A percentile compares a stretch with the other conserved stretches of the same genome.
These are phyloP conservation scores for Larimichthys crocea DNA, from an alignment of 2,113 vertebrate genomes.

Conservation along the genomic window DNA sequence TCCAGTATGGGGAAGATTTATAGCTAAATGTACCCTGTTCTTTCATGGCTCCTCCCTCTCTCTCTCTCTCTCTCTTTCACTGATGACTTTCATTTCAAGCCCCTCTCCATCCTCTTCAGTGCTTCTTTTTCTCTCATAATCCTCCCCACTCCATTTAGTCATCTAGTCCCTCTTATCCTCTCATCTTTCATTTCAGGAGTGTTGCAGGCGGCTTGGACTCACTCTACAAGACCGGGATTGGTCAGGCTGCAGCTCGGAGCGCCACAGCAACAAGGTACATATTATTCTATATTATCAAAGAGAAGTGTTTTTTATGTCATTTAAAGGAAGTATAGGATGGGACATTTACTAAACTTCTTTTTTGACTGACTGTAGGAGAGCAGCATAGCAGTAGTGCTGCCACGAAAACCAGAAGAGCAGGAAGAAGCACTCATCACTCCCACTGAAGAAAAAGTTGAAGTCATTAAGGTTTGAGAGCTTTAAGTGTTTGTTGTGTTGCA, in stretches of 20 bases:
- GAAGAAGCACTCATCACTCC: slow-evolving; percentile 14
- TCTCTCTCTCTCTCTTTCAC: slow-evolving; percentile 33
- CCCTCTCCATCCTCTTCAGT: slow-evolving; percentile 26
- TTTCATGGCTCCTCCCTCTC: slow-evolving; percentile 33
- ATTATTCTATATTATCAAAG: background rate
- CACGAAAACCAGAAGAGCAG: slow-evolving; percentile 48
- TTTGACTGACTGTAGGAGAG: slow-evolving; percentile 51
- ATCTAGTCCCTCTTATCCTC: slow-evolving; percentile 17
- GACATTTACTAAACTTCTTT: background rate
- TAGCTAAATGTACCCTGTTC: background rate
- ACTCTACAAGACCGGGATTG: slow-evolving; percentile 77
- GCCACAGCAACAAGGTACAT: slow-evolving; percentile 78
- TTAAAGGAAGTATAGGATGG: background rate
- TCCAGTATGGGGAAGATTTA: slow-evolving; percentile 46
- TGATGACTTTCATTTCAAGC: slow-evolving; percentile 36
- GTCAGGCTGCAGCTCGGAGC: slow-evolving; percentile 65
- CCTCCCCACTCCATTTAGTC: slow-evolving; percentile 19
- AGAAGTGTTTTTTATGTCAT: background rate
- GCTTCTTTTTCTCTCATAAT: slow-evolving; percentile 13
- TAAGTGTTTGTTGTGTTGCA: background rate
- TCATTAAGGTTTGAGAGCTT: slow-evolving; percentile 74
- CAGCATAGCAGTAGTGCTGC: slow-evolving; percentile 44
- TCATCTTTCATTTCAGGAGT: slow-evolving; percentile 77
- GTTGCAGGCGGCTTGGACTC: slow-evolving; percentile 78
- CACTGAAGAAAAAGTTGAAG: slow-evolving; percentile 63